Conservation (phyloP, 1,140 invertebrate genomes). For the Elysia chlorotica region DNA sequence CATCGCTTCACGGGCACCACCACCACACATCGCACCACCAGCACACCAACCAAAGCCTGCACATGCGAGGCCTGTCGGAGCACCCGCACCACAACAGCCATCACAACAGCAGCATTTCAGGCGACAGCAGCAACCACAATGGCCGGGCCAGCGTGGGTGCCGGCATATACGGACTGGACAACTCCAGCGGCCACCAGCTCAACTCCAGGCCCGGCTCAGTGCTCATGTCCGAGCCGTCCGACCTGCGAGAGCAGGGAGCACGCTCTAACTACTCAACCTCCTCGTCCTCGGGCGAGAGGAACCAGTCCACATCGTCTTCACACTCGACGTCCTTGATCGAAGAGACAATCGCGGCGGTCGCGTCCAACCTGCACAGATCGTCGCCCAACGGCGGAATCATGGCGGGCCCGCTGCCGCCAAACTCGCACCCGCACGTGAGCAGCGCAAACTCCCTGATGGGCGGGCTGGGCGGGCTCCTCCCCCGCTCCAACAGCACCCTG, state of each 20-base stretch:
- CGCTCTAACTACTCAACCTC: slow-evolving; percentile 11
- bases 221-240: slow-evolving; percentile 1
- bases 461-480: neutral
- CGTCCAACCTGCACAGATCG: slow-evolving; percentile 14
- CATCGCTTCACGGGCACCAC: too few relatives aligned
- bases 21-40: too few relatives aligned
- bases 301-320: neutral
- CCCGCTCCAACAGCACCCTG: neutral
- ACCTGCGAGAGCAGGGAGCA: too few relatives aligned
- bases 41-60: too few relatives aligned
- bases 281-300: neutral
- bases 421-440: slow-evolving; percentile 1
- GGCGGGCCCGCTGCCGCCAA: slow-evolving; percentile 7
- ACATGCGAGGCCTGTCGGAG: slow-evolving; percentile 9
- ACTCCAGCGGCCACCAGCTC: neutral
- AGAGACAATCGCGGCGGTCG: slow-evolving; percentile 14
- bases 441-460: neutral
- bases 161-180: slow-evolving; percentile 3
- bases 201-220: slow-evolving; percentile 5
- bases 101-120: slow-evolving; percentile 4
- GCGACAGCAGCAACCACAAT: slow-evolving; percentile 20
- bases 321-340: slow-evolving; percentile 8
- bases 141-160: neutral
- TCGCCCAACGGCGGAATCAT: slow-evolving; percentile 6
- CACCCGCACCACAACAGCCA: slow-evolving; percentile 9